Conservation (phyloP, 2,113 vertebrate genomes). For the Callipepla californica region DNA sequence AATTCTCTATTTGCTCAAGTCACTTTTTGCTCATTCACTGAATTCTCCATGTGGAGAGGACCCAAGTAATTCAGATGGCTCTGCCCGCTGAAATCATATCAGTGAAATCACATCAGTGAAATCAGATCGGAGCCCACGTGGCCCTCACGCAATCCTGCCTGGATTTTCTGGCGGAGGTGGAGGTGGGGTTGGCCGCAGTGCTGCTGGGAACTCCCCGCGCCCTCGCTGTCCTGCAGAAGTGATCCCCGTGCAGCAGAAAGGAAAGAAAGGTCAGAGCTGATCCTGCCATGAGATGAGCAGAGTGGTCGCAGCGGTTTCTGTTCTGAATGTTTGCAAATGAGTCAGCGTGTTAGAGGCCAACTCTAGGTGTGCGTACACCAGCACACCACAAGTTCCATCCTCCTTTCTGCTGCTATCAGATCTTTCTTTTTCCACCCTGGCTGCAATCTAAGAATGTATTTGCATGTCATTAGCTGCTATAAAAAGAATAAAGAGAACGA, state of each 20-base stretch:
- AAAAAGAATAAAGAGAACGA: neutral
- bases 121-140: neutral
- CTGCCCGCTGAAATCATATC: neutral
- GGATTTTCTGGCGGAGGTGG: neutral
- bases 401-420: slow-evolving; percentile 52
- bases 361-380: neutral
- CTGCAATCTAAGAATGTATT: slow-evolving; percentile 69
- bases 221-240: neutral
- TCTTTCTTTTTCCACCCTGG: slow-evolving; percentile 54
- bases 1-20: neutral
- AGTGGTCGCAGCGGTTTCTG: neutral
- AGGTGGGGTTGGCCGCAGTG: neutral
- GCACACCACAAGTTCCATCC: slow-evolving; percentile 54
- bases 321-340: neutral
- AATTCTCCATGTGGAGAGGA: neutral
- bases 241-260: neutral
- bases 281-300: neutral
- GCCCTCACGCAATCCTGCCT: neutral
- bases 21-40: neutral
- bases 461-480: slow-evolving; percentile 25
- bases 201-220: slow-evolving; percentile 40
- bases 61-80: neutral
- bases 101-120: neutral
- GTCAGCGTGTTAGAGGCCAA: neutral
- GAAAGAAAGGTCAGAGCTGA: neutral